Base-by-base conservation (phyloP, 2,888 invertebrate genomes). In the Lochmaea crataegi region DNA sequence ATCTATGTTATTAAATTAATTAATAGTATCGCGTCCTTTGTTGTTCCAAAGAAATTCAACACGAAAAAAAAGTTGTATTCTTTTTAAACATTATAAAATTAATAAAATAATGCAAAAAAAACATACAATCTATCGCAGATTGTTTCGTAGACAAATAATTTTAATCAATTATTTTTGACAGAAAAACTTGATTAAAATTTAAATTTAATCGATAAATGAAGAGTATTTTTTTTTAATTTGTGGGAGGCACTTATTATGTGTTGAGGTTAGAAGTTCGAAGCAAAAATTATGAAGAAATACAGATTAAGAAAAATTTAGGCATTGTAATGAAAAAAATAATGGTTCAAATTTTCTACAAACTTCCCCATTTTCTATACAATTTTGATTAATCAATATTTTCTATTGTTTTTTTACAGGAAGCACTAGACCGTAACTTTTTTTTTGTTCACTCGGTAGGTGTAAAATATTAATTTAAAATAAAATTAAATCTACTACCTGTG, bases 391-490 rank as follows among this genome's bases (percentile, higher is more conserved):
- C 51, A 51, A 51, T n/a, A 51, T 51, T 51, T n/a, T n/a, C 2
- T 14, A 51, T 16, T 51, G 51, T 51, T 51, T 51, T 5, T n/a
- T 7, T 7, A 51, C 7, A 7, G 51, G 48, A 51, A 51, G 51
- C 51, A 51, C 7, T 51, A 14, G n/a, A 51, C 51, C 1, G 7
- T n/a, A 51, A 51, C 51, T 14, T n/a, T n/a, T 51, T 48, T 41
- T 45, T 14, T 38, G 32, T 45, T 56, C 67, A 42, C 56, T 71
- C 71, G 73, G 67, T 77, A 76, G 75, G 77, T 79, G 79, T 77
- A 74, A 78, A 78, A 79, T 78, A 76, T 78, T 76, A 75, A 77
- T 67, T 72, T 64, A 60, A 68, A 64, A 57, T 57, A 26, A 26
- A 45, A n/a, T 51, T n/a, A n/a, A 51, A 14, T 14, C 22, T 11